Base-by-base conservation (phyloP, 2,888 invertebrate genomes). In the Sphaeridia pumilis region DNA sequence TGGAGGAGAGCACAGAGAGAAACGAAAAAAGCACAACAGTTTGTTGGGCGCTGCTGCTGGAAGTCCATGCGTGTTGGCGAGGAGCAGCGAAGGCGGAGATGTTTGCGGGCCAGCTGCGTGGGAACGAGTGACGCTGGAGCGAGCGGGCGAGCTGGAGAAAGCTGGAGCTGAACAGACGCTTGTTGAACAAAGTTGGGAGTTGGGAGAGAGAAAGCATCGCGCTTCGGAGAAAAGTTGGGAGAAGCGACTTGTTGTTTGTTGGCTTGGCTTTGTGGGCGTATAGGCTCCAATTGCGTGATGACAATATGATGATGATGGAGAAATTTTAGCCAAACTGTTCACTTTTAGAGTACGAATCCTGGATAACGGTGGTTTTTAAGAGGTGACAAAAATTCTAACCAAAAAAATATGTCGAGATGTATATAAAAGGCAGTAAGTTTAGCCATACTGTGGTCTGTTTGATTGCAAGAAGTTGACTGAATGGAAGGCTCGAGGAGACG, bases 81-180 rank as follows among this genome's bases (percentile, higher is more conserved):
- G n/a, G n/a, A 38, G 12, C 38, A 17, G 12, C 7, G 38, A 17
- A 38, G 38, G 38, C 12, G 38, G 38, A 38, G 38, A 38, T 12
- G 10, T 38, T 5, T 14, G 7, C 17, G 17, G 20, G 38, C 20
- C 38, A 17, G 38, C 17, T 17, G 38, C 38, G 17, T 17, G 38
- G 12, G 4, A 34, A 42, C 44, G 44, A 55, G 49, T 52, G 51
- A 52, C 46, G 46, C 42, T 36, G 51, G 50, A 47, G 48, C 27
- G 34, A 52, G 54, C 45, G 47, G 44, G 28, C 46, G 50, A 49
- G 53, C 48, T 56, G 53, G 51, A 50, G 53, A 56, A 56, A 54
- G 53, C 53, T 50, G 51, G 44, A 45, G 49, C 52, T 52, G n/a
- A n/a, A n/a, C n/a, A n/a, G n/a, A n/a, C n/a, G n/a, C 49, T 53